Evolutionary conservation across 2,888 invertebrate species (phyloP), one percentile per base, ranked within the genome.

Genomic region (Xestia c-nigrum): DNA sequence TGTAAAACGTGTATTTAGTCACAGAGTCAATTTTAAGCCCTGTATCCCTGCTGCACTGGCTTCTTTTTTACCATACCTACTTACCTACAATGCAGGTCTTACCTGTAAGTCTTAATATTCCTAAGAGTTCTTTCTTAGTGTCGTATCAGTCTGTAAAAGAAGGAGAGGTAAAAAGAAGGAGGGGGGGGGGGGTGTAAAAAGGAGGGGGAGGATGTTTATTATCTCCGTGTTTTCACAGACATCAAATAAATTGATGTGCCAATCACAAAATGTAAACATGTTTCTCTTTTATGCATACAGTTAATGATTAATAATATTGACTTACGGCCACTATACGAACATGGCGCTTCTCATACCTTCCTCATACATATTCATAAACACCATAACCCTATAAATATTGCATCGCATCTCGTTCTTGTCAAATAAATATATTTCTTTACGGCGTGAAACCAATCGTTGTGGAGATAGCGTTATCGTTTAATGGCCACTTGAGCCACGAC

Each of bases 401-500:
- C 77, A 70, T 72, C 67, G 71, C 76, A 82, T 85, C 83, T 80
- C 72, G 69, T 57, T 68, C 75, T 81, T 89, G 82, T 85, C 88
- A 89, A 89, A 91, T 91, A 89, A 89, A 90, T 88, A 87, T 87
- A 90, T 89, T 89, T 89, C 89, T 90, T 90, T 88, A 91, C 88
- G 88, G 94, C 91, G 95, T 94, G 93, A 95, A 95, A 93, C 91
- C 90, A 92, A 94, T 94, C 94, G 92, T 92, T 92, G 86, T 85
- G 86, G 85, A 92, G 94, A 95, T 95, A 94, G 91, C 91, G 89
- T 93, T 94, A 95, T 95, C 95, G 92, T 89, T 88, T 94, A 95
- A 95, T 95, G 93, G 92, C 92, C 94, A 94, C 92, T 94, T 92
- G 89, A 90, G 87, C 83, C 90, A 88, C 90, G 91, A 91, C 92